A percentile compares a stretch with the other conserved stretches of the same genome.
Conservation (phyloP, 2,113 vertebrate species). For the Podarcis raffonei region DNA sequence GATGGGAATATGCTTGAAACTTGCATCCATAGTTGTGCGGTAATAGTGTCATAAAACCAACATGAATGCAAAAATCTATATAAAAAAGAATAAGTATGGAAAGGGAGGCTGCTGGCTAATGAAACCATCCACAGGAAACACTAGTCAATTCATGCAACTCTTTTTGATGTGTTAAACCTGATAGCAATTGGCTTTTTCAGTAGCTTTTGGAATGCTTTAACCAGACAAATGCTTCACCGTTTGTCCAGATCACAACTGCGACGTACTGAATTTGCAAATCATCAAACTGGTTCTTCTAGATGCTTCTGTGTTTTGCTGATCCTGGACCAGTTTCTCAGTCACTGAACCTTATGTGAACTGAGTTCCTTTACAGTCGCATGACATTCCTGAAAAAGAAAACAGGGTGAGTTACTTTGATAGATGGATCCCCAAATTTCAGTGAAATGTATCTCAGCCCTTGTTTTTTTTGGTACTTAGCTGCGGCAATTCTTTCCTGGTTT, state of each 20-base stretch:
- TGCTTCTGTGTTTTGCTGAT: not conserved
- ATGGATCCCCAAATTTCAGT: not conserved
- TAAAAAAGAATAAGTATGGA: not conserved
- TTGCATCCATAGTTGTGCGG: not conserved
- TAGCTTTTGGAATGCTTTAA: not conserved
- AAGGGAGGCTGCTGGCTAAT: not conserved
- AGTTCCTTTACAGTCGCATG: not conserved
- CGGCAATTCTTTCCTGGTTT: not conserved
- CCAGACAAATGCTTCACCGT: not conserved
- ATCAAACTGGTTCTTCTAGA: not conserved
- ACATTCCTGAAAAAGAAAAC: not conserved
- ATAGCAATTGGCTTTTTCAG: not conserved
- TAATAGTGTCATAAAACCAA: not conserved
- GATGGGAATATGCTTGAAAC: not conserved
- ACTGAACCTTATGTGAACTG: not conserved
- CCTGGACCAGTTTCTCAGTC: not conserved
- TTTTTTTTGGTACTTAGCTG: not conserved
- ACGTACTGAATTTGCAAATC: not conserved
- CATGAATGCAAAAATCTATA: not conserved
- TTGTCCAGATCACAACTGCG: not conserved
- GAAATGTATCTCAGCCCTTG: not conserved
- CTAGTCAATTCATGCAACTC: not conserved
- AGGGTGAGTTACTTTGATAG: not conserved
- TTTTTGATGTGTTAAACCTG: conserved; percentile 9
- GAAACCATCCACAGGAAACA: not conserved